These are phyloP conservation scores for Australoheros facetus DNA, from an alignment of 2,797 vertebrate genomes.

Conservation along the genomic window DNA sequence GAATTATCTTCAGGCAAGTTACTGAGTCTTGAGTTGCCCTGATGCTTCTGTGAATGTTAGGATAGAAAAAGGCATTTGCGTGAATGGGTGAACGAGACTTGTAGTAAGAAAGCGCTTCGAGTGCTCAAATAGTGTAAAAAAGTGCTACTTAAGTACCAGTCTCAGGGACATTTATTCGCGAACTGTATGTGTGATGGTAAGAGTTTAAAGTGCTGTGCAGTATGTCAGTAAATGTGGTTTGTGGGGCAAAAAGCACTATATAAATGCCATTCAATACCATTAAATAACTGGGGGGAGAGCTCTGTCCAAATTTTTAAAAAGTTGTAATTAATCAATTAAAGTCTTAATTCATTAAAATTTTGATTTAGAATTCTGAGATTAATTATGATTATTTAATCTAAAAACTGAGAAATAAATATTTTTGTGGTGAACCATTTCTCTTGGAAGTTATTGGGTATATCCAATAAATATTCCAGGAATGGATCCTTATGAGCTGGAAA, in stretches of 20 bases:
- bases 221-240: not conserved
- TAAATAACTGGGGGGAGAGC: too few relatives aligned
- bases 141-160: not conserved
- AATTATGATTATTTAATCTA: not conserved
- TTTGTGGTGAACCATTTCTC: not conserved
- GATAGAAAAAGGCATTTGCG: not conserved
- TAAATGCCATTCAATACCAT: too few relatives aligned
- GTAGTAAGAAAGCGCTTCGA: not conserved
- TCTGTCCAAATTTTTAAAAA: not conserved
- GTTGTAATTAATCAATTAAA: too few relatives aligned
- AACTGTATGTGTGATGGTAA: not conserved
- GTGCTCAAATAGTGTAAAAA: not conserved
- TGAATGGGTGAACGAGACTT: not conserved
- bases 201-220: not conserved
- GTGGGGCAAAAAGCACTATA: not conserved
- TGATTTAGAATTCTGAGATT: not conserved
- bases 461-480: not conserved
- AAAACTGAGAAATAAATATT: not conserved
- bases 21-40: not conserved
- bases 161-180: not conserved
- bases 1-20: not conserved
- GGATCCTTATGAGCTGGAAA: not conserved
- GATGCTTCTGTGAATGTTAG: not conserved
- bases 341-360: not conserved
- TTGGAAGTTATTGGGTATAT: not conserved